These are phyloP conservation scores for Lepidurus arcticus DNA, from an alignment of 1,140 invertebrate genomes.

Conservation along the genomic window DNA sequence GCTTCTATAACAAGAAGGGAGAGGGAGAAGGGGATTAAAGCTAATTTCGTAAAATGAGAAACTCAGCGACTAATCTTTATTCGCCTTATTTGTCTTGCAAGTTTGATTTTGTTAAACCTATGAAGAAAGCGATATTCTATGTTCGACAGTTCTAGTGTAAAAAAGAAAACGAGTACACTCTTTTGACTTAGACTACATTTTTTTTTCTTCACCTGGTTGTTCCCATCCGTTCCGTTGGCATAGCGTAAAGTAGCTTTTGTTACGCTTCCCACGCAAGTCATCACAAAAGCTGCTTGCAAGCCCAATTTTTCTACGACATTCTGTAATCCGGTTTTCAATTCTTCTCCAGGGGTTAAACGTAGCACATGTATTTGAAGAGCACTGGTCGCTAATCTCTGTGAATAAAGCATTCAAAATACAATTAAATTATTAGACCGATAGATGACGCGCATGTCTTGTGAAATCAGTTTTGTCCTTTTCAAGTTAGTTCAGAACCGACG, in stretches of 20 bases:
- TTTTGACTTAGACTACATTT: neutral
- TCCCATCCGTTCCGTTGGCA: constrained; percentile 39
- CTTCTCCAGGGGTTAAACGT: constrained; percentile 43
- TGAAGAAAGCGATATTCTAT: too few species aligned
- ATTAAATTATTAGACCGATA: neutral
- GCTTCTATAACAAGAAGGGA: too few species aligned
- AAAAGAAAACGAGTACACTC: too few species aligned
- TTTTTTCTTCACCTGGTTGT: constrained; percentile 35
- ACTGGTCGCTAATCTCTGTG: constrained; percentile 1
- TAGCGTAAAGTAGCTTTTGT: constrained; percentile 45
- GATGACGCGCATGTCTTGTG: neutral
- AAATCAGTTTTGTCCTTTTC: too few species aligned
- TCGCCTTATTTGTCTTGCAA: too few species aligned
- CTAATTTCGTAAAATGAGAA: too few species aligned
- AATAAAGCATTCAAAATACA: neutral
- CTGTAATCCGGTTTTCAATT: constrained; percentile 42
- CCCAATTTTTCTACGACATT: constrained; percentile 41
- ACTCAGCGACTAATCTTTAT: too few species aligned
- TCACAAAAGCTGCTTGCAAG: constrained; percentile 45
- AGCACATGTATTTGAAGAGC: constrained; percentile 36
- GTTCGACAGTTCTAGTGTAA: too few species aligned
- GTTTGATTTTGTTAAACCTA: too few species aligned
- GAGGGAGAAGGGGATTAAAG: too few species aligned
- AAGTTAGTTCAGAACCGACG: too few species aligned
- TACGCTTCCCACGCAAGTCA: constrained; percentile 48